Base-by-base conservation (phyloP, 1,140 invertebrate species). In the Grapholita molesta region DNA sequence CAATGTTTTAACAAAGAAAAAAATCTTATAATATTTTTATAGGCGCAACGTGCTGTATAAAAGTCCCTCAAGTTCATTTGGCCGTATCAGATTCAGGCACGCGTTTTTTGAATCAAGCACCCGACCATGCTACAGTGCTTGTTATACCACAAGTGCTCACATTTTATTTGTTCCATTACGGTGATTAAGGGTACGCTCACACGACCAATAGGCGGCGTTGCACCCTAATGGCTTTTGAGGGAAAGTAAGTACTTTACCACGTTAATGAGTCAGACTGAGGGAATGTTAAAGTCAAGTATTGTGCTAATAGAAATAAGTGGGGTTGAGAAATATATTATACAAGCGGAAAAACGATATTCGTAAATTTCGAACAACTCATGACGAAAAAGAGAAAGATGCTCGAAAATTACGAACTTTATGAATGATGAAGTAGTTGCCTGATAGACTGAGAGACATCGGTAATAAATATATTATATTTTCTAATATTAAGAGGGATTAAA, bases 21-120 rank as follows among this genome's bases (percentile, higher is more conserved):
- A n/a, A n/a, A n/a, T n/a, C 28, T 7, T 35, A 35, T 11, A 35
- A 11, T 35, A 8, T 9, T 9, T 9, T 35, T 9, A 8, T 35
- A 21, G 15, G 4, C 4, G 11, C 0, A 8, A n/a, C 55, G 55
- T 30, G n/a, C 6, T 12, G 7, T 61, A n/a, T 61, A 61, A 61
- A 61, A 0, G 6, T 5, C n/a, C 12, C 28, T 18, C 25, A 30
- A 73, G 72, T 75, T 79, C 74, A 78, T 76, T 77, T 68, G 32
- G 23, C 18, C 68, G 38, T 83, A 83, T 83, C 80, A 66, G 77
- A 80, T 78, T 28, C 15, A 68, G 70, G 70, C 80, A 83, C 78
- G 77, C 78, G 78, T 78, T 80, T 78, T 80, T 76, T 78, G 75
- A 80, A 79, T 80, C 77, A 80, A 75, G 65, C 67, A 35, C 15